Evolutionary conservation across 2,888 invertebrate genomes (phyloP).

Genomic region (Nasonia oneida): DNA sequence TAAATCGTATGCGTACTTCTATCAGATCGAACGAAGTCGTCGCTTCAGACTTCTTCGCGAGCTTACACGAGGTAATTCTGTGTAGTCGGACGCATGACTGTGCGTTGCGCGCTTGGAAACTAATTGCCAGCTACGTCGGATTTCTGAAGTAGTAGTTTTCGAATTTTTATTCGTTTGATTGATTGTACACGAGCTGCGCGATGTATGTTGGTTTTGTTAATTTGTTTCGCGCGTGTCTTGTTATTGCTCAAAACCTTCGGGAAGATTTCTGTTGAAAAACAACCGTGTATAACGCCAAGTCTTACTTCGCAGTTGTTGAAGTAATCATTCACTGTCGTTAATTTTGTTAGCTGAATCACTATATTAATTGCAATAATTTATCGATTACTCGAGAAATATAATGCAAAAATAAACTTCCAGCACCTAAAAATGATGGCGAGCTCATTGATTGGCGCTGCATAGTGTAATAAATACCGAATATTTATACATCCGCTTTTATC

Average conservation of each 20-base stretch:
- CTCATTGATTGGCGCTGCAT: not conserved
- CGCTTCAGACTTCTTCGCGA: not conserved
- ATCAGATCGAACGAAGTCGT: not conserved
- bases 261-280: not conserved
- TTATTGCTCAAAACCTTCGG: not conserved
- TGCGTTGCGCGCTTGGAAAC: not conserved
- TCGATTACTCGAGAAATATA: not conserved
- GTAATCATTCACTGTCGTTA: not conserved
- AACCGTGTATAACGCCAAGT: not conserved
- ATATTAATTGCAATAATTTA: not conserved
- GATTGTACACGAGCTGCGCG: not conserved
- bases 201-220: not conserved
- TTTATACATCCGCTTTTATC: not conserved
- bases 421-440: not conserved
- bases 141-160: not conserved
- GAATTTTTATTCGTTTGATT: conserved; percentile 56
- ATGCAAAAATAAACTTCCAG: not conserved
- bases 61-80: not conserved
- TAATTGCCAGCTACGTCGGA: not conserved
- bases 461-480: not conserved
- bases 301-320: not conserved
- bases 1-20: not conserved
- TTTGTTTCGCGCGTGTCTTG: not conserved
- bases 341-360: not conserved
- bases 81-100: not conserved